Conservation (phyloP, 2,113 vertebrate genomes). For the Muntiacus muntjak region DNA sequence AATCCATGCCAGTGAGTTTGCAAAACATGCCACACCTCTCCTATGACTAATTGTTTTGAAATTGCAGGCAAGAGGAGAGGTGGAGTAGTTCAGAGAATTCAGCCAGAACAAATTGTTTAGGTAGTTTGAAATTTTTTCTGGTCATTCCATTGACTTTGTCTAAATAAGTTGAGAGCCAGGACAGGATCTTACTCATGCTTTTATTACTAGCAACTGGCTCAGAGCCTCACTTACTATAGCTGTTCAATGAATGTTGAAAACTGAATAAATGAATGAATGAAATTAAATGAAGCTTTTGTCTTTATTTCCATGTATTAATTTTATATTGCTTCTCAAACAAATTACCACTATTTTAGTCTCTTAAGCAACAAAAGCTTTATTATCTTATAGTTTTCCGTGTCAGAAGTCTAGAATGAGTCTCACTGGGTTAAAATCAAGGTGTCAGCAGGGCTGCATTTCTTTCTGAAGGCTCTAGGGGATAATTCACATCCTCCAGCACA, state of each 20-base stretch:
- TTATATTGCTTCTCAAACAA: not conserved
- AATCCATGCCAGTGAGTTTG: not conserved
- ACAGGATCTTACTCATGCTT: not conserved
- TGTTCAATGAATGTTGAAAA: not conserved
- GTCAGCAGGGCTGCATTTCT: not conserved
- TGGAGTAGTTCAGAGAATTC: constrained; percentile 1
- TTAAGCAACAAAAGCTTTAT: not conserved
- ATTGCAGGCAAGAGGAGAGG: not conserved
- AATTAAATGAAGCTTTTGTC: not conserved
- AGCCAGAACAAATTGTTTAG: constrained; percentile 37
- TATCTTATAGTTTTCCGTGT: not conserved
- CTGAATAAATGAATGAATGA: not conserved
- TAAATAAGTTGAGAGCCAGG: not conserved
- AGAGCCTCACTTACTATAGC: not conserved
- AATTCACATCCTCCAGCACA: not conserved
- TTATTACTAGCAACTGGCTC: not conserved
- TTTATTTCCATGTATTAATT: not conserved
- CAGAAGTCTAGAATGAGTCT: not conserved
- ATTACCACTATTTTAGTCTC: not conserved
- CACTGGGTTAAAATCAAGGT: not conserved
- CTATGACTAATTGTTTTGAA: constrained; percentile 58
- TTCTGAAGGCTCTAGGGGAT: not conserved
- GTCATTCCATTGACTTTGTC: not conserved
- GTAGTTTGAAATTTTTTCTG: not conserved
- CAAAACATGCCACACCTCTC: constrained; percentile 45